Conservation (phyloP, 2,113 vertebrate genomes). For the Salvelinus sp. region DNA sequence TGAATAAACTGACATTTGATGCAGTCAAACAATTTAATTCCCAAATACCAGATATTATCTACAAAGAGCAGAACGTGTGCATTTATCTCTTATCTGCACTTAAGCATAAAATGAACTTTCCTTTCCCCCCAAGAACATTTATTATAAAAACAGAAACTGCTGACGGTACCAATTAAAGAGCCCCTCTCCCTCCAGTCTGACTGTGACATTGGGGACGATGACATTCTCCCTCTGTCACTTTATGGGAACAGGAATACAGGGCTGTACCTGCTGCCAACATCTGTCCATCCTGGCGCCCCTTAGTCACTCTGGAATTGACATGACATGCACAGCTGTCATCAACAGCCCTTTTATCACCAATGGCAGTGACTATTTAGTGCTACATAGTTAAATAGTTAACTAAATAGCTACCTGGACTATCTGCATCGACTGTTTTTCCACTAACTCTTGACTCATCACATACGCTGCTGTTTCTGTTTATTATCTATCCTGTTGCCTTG, state of each 20-base stretch:
- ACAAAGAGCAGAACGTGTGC: neutral
- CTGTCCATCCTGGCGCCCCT: neutral
- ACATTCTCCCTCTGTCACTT: neutral
- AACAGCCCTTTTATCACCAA: no score
- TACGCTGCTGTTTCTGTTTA: no score
- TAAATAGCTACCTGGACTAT: no score
- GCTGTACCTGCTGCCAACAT: neutral
- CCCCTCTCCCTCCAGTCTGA: neutral
- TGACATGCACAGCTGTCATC: neutral
- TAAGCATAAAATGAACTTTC: neutral
- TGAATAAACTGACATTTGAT: no score
- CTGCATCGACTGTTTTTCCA: no score
- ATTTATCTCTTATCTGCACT: no score
- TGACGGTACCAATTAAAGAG: neutral
- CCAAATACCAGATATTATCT: neutral
- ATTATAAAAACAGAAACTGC: neutral
- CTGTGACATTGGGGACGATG: neutral
- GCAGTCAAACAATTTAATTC: neutral
- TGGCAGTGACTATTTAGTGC: no score
- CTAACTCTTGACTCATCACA: no score
- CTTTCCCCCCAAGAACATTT: neutral
- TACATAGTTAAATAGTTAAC: no score
- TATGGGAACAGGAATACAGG: neutral
- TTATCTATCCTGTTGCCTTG: no score
- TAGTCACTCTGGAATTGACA: neutral